Evolutionary conservation across 2,888 invertebrate genomes (phyloP).

Genomic region (Callinectes sapidus): DNA sequence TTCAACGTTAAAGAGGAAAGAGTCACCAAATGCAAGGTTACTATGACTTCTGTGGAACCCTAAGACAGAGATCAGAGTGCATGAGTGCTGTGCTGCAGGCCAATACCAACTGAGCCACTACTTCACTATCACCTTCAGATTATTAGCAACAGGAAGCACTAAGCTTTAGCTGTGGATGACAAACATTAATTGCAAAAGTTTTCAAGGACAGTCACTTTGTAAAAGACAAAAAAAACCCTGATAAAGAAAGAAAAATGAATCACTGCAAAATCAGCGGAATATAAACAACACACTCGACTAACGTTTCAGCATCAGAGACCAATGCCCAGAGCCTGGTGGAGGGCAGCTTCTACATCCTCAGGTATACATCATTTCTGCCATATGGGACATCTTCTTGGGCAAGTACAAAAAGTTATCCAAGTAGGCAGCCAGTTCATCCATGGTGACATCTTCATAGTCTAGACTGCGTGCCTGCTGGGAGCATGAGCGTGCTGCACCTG

Average conservation of each 20-base stretch:
- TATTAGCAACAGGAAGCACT: background rate
- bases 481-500: conserved; percentile 52
- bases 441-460: conserved; percentile 75
- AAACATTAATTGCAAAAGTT: background rate
- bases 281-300: background rate
- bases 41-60: background rate
- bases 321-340: background rate
- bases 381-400: conserved; percentile 77
- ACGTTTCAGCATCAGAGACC: background rate
- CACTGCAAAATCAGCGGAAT: background rate
- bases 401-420: conserved; percentile 77
- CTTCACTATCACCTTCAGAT: background rate
- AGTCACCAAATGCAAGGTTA: background rate
- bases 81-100: background rate
- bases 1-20: background rate
- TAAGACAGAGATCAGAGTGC: background rate
- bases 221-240: background rate
- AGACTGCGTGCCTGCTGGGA: conserved; percentile 71
- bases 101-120: background rate
- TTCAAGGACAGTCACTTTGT: background rate
- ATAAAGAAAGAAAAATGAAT: background rate
- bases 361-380: conserved; percentile 78
- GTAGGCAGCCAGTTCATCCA: conserved; percentile 77
- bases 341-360: conserved; percentile 62
- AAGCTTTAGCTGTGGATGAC: background rate